Evolutionary conservation across 2,113 vertebrate genomes (phyloP).

Genomic region (Solea senegalensis): DNA sequence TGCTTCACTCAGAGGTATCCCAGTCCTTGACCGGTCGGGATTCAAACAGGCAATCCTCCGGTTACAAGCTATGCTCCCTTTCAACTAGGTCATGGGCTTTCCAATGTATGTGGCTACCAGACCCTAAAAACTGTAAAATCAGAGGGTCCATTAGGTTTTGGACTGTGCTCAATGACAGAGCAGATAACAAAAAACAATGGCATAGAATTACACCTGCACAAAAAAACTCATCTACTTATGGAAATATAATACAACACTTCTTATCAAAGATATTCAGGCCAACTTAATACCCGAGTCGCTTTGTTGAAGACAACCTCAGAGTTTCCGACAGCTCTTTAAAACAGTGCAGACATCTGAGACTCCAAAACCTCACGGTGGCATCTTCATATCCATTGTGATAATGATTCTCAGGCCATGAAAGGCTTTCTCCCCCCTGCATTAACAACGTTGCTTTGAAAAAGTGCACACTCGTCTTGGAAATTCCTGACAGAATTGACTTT

Average conservation of each 20-base stretch:
- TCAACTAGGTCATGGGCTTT: too few species aligned
- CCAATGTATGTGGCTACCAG: constrained; percentile 25
- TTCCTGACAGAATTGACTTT: constrained; percentile 71
- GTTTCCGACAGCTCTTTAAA: constrained; percentile 35
- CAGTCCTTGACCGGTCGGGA: too few species aligned
- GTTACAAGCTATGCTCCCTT: too few species aligned
- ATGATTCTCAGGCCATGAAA: constrained; percentile 43
- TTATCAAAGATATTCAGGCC: constrained; percentile 53
- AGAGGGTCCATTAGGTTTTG: constrained; percentile 46
- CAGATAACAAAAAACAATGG: constrained; percentile 54
- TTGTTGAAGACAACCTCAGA: constrained; percentile 42
- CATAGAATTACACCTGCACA: constrained; percentile 45
- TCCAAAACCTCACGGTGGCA: constrained; percentile 43
- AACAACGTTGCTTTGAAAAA: constrained; percentile 59
- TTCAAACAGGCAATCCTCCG: too few species aligned
- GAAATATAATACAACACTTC: constrained; percentile 49
- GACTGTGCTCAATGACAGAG: constrained; percentile 11
- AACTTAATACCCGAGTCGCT: constrained; percentile 38
- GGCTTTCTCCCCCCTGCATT: constrained; percentile 34
- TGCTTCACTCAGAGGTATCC: too few species aligned
- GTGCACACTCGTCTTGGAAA: constrained; percentile 56
- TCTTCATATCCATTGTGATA: constrained; percentile 46
- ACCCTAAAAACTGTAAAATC: constrained; percentile 38
- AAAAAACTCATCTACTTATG: constrained; percentile 37
- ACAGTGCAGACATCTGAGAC: constrained; percentile 54